These are phyloP conservation scores for Mus minutoides DNA, from an alignment of 2,797 vertebrate genomes.

Conservation along the genomic window DNA sequence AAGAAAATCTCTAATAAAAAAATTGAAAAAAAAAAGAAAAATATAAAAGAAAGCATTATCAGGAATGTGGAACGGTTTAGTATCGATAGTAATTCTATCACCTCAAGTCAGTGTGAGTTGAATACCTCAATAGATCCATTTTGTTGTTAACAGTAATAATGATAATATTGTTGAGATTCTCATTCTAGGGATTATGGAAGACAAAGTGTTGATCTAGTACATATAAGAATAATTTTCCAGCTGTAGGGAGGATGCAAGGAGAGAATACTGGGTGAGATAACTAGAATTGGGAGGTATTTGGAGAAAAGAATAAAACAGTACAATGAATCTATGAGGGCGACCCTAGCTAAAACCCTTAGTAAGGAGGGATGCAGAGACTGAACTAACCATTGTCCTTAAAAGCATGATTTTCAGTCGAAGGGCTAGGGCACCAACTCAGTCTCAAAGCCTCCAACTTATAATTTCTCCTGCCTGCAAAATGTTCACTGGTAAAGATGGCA, in stretches of 20 bases:
- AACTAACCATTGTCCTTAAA: not conserved
- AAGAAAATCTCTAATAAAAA: too few relatives aligned
- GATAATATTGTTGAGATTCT: not conserved
- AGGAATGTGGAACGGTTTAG: not conserved
- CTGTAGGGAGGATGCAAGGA: not conserved
- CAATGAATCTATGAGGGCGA: not conserved
- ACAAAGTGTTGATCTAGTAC: too few relatives aligned
- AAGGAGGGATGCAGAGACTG: not conserved
- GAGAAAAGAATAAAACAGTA: not conserved
- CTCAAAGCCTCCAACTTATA: not conserved
- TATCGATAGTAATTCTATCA: not conserved
- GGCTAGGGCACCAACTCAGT: not conserved
- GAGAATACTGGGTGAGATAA: not conserved
- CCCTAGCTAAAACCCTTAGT: not conserved
- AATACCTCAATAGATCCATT: not conserved
- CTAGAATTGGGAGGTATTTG: not conserved
- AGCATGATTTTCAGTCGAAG: not conserved
- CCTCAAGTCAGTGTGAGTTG: not conserved
- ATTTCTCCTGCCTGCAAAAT: not conserved
- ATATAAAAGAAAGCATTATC: not conserved
- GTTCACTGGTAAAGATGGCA: not conserved
- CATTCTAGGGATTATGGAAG: not conserved
- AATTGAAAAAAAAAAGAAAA: not conserved
- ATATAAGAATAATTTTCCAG: not conserved
- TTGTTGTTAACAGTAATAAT: not conserved